Percentiles rank a stretch among this genome's conserved stretches.
Evolutionary conservation across 35 echinoderm and acorn worm species (phyloP).

Genomic region (Heliocidaris tuberculata): DNA sequence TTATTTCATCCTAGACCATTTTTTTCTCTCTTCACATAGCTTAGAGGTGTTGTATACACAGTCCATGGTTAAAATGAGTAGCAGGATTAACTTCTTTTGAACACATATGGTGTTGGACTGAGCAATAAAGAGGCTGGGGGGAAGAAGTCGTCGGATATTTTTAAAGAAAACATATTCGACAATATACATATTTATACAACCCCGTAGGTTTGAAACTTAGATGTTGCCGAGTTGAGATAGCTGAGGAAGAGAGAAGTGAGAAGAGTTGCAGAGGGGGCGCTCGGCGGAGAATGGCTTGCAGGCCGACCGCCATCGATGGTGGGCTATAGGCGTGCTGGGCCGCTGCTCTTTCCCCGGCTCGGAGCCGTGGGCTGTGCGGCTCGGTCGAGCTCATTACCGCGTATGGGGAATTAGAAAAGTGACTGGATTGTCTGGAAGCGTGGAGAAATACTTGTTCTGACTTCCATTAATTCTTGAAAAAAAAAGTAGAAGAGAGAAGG

Average conservation of each 20-base stretch:
- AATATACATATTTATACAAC: slow-evolving; percentile 47
- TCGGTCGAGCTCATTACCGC: slow-evolving; percentile 19
- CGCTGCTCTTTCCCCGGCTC: neutral
- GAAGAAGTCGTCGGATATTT: slow-evolving; percentile 38
- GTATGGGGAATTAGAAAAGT: neutral
- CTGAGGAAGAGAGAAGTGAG: neutral
- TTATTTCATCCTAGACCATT: slow-evolving; percentile 28
- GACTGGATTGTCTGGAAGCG: neutral
- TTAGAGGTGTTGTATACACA: slow-evolving; percentile 13
- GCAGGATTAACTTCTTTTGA: slow-evolving; percentile 17
- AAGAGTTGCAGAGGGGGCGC: neutral
- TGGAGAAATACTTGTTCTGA: neutral
- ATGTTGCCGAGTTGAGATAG: slow-evolving; percentile 5
- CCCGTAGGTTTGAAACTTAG: slow-evolving; percentile 42
- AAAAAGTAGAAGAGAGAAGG: neutral
- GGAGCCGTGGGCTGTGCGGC: neutral
- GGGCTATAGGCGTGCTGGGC: neutral
- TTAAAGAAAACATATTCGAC: slow-evolving; percentile 52
- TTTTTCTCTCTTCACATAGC: neutral
- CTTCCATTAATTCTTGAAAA: too few relatives aligned
- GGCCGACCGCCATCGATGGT: slow-evolving; percentile 21
- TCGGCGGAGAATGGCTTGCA: neutral
- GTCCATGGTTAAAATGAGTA: slow-evolving; percentile 26
- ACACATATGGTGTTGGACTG: slow-evolving; percentile 8
- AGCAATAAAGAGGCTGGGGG: slow-evolving; percentile 14